Conservation (phyloP, 1,140 invertebrate genomes). For the Brachionus plicatilis region DNA sequence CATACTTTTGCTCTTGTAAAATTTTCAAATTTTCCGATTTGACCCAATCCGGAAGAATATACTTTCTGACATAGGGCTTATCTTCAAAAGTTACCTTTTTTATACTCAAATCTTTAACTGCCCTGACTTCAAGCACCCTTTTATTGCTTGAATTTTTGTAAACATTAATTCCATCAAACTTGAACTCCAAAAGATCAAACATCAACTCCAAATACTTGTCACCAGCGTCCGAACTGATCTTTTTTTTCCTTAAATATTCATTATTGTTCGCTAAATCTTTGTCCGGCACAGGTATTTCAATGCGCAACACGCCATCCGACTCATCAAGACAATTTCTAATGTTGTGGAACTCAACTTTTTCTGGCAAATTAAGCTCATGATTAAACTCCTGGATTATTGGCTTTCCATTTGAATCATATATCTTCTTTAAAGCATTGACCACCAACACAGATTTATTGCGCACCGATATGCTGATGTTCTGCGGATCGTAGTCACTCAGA, state of each 20-base stretch:
- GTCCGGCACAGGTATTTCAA: constrained; percentile 15
- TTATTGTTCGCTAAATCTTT: not conserved
- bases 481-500: constrained; percentile 20
- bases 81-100: constrained; percentile 10
- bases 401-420: not conserved
- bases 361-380: constrained; percentile 30
- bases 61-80: constrained; percentile 9
- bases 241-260: constrained; percentile 15
- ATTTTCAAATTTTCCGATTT: constrained; percentile 17
- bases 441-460: not conserved
- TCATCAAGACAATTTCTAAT: constrained; percentile 35
- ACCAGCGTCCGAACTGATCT: not conserved
- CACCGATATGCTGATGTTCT: constrained; percentile 21
- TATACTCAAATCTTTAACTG: not conserved
- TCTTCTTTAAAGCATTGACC: constrained; percentile 17
- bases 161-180: constrained; percentile 21
- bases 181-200: constrained; percentile 32
- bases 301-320: not conserved
- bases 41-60: constrained; percentile 22
- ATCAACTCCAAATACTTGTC: constrained; percentile 37
- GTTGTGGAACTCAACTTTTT: not conserved
- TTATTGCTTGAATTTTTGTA: constrained; percentile 21
- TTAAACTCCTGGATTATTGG: constrained; percentile 28
- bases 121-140: not conserved
- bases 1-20: not conserved